Base-by-base conservation (phyloP, 2,888 invertebrate species). In the Linnaemya tessellans region DNA sequence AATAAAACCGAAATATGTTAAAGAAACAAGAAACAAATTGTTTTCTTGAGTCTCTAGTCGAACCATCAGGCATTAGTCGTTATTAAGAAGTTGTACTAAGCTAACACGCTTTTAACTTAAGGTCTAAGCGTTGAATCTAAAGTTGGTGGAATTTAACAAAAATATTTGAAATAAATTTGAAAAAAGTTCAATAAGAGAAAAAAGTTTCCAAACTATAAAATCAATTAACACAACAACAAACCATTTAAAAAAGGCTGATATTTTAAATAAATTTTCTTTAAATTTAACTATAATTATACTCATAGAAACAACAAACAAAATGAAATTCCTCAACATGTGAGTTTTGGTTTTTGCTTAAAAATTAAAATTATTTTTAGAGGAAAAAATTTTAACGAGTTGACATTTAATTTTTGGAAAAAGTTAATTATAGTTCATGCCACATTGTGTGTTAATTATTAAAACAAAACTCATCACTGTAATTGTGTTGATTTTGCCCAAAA, bases 261-360 rank as follows among this genome's bases (percentile, higher is more conserved):
- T 62, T 67, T 75, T 80, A 70, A 78, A 82, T 65, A 80, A 22
- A 20, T 49, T 70, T 78, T 58, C 7, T 49, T 65, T 70, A 18
- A 81, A 78, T 82, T 71, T 71, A 78, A 87, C 22, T 81, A 54
- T 56, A 65, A 71, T 58, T 11, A 46, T 20, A 65, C 10, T n/a
- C 25, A 30, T 18, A 75, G 8, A 68, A 54, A 84, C 70, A 43
- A 86, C 49, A 86, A 71, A 87, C 87, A 89, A 89, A 89, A 91
- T 91, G 90, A 91, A 91, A 89, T 90, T 89, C 90, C 89, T 89
- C 83, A 90, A 90, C 89, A 90, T 91, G 90, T 91, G 90, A 91
- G 90, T 91, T 89, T 30, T 75, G 2, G 35, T 38, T 74, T 70
- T 41, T 46, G 43, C 18, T 0, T 35, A 15, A 30, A 73, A 77